Evolutionary conservation across 2,888 invertebrate genomes (phyloP), one percentile per base, ranked within the genome.

Genomic region (Apamea sordens): DNA sequence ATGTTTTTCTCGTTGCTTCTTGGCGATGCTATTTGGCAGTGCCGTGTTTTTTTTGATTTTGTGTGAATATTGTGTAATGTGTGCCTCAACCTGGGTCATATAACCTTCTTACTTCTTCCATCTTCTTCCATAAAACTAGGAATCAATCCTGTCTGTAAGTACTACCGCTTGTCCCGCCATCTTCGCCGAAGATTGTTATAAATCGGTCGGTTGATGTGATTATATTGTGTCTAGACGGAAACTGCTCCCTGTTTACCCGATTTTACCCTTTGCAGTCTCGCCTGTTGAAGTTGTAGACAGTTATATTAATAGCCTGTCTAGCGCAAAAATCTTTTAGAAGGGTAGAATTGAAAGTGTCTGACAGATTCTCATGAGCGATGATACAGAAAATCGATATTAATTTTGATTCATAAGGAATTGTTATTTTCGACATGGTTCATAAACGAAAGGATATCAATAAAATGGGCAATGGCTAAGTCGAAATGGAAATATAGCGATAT

Each of bases 181-280:
- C 28, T 68, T 28, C 36, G n/a, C 18, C 11, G 18, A 24, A 53
- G 32, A 65, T 32, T 59, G 24, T 69, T 59, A 61, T 6, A 63
- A 72, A 79, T 56, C 53, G 21, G 13, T 68, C 24, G 47, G n/a
- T 47, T 18, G 44, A 32, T 61, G 50, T 73, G 32, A 64, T 82
- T 73, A 63, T n/a, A 73, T 69, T 61, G 15, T 69, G 73, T 85
- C 85, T 82, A 82, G 82, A 85, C 82, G 15, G 68, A 41, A 73
- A 41, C 15, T 41, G 5, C 61, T 47, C 59, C 5, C 32, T 5
- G 18, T 77, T 28, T n/a, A 21, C 56, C 8, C 64, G 2, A 59
- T 79, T n/a, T 18, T 28, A 32, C 44, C n/a, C 50, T 50, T 59
- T 21, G 6, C 28, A 61, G 78, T 81, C 59, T 70, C 53, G 65